These are phyloP conservation scores for Antigone vipio DNA, from an alignment of 2,113 vertebrate species.

Conservation along the genomic window DNA sequence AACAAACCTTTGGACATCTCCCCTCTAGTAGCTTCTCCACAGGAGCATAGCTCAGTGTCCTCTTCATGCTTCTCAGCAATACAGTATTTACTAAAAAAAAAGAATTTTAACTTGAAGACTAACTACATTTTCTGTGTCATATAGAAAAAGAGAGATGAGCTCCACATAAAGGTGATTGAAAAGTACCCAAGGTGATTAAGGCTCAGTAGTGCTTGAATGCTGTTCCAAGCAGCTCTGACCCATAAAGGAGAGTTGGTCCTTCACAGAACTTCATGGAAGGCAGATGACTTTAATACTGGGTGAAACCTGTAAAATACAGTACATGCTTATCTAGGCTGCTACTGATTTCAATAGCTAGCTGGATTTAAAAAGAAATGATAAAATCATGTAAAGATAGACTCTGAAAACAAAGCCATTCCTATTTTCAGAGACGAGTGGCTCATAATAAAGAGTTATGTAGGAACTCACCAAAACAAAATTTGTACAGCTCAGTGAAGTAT, in stretches of 20 bases:
- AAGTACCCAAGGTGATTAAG: slow-evolving; percentile 22
- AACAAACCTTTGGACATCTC: background rate
- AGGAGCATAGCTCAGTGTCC: background rate
- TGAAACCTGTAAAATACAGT: background rate
- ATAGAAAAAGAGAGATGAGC: background rate
- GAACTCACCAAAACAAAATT: background rate
- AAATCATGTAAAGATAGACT: background rate
- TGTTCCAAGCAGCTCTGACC: slow-evolving; percentile 23
- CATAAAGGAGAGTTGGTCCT: slow-evolving; percentile 30
- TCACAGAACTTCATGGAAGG: background rate
- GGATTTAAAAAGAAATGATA: background rate
- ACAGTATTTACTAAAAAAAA: background rate
- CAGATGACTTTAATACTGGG: background rate
- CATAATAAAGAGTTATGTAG: background rate
- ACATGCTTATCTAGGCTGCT: background rate
- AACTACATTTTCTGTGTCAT: slow-evolving; percentile 11
- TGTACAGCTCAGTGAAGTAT: background rate
- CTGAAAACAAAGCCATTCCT: background rate
- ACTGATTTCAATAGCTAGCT: background rate
- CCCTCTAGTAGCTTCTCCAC: background rate
- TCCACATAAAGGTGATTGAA: slow-evolving; percentile 24
- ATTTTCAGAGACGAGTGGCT: background rate
- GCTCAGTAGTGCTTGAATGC: slow-evolving; percentile 37
- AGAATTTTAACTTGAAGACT: background rate
- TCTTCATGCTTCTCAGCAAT: background rate